A percentile compares a stretch with the other conserved stretches of the same genome.
Evolutionary conservation across 2,888 invertebrate species (phyloP).

Genomic region (Scaptomyza polygonia): DNA sequence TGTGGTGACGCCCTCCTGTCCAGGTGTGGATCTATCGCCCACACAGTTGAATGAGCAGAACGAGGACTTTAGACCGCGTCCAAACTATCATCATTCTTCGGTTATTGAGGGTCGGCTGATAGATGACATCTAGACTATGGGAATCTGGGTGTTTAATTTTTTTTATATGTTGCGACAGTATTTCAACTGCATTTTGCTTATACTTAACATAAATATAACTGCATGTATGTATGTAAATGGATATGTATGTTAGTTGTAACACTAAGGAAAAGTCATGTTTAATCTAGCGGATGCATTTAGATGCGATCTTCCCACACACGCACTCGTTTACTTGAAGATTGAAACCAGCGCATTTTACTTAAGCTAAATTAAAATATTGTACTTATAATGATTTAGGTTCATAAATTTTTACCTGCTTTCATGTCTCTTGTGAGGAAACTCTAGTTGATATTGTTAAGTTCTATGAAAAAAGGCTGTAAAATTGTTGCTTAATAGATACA

Average conservation of each 20-base stretch:
- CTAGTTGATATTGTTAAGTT: conserved; percentile 30
- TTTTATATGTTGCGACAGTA: conserved; percentile 59
- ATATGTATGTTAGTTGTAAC: conserved; percentile 32
- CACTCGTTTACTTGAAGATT: conserved; percentile 16
- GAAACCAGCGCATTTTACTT: conserved; percentile 37
- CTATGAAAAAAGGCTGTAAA: conserved; percentile 53
- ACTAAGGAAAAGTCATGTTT: conserved; percentile 41
- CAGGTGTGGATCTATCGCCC: conserved; percentile 91
- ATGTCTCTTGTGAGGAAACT: conserved; percentile 59
- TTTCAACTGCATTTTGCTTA: conserved; percentile 53
- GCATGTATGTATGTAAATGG: conserved; percentile 21
- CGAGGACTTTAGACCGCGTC: conserved; percentile 95
- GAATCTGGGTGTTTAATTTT: conserved; percentile 2
- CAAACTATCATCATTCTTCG: conserved; percentile 96
- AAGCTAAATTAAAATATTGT: conserved; percentile 37
- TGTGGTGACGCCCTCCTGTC: conserved; percentile 92
- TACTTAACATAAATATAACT: conserved; percentile 29
- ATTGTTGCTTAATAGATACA: conserved; percentile 72
- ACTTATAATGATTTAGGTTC: conserved; percentile 47
- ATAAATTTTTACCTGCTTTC: conserved; percentile 43
- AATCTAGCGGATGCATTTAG: too few relatives aligned
- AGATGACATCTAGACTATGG: conserved; percentile 73
- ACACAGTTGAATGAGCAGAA: conserved; percentile 97
- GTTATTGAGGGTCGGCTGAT: conserved; percentile 87
- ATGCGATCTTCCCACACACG: conserved; percentile 35